Percentiles rank a stretch among this genome's conserved stretches.
phyloP scores from a whole-genome alignment of 2,797 vertebrate species.

The Alca torda region DNA sequence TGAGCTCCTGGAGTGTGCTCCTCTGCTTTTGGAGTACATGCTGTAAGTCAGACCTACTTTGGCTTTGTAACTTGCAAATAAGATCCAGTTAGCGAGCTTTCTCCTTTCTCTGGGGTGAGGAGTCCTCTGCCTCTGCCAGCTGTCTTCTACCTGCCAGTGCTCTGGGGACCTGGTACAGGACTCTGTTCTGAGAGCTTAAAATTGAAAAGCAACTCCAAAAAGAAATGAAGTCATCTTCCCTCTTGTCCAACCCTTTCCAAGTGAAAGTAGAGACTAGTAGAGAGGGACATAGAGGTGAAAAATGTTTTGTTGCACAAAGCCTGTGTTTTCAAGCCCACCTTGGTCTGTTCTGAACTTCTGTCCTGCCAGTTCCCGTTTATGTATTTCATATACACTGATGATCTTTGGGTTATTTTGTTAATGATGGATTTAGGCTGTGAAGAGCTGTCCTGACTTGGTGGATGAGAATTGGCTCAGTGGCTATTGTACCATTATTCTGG shows the following conservation, averaged over 20 bases:
- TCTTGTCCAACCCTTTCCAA: not conserved
- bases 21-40: not conserved
- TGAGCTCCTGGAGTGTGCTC: not conserved
- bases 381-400: not conserved
- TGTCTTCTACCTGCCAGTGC: not conserved
- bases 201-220: not conserved
- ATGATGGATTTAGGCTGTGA: not conserved
- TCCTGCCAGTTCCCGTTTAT: not conserved
- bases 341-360: not conserved
- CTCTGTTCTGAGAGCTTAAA: not conserved
- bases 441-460: not conserved
- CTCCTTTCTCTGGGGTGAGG: not conserved
- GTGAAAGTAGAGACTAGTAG: not conserved
- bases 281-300: not conserved
- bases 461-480: not conserved
- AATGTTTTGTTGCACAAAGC: accelerated
- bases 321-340: not conserved
- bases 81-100: not conserved
- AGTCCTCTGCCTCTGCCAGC: not conserved
- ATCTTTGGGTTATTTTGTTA: not conserved
- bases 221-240: not conserved
- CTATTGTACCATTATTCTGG: not conserved
- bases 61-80: not conserved
- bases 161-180: not conserved
- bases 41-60: not conserved